Percentiles rank a stretch among this genome's conserved stretches.
Evolutionary conservation across 2,888 invertebrate species (phyloP).

Genomic region (Spodoptera littoralis): DNA sequence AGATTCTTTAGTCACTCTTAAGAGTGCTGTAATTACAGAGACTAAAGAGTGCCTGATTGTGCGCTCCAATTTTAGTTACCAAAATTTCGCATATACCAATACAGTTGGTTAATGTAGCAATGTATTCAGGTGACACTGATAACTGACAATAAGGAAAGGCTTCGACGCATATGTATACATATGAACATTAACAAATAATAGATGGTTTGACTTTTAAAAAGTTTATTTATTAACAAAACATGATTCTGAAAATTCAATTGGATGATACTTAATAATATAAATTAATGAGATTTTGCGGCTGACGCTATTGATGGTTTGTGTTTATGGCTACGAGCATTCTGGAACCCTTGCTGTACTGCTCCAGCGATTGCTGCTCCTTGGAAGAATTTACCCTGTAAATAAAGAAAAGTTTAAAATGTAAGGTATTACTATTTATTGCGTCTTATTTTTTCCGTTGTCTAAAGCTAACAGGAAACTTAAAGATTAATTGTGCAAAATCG

Average conservation of each 20-base stretch:
- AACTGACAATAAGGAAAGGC: no score
- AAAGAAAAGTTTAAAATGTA: not conserved
- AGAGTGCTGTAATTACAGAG: no score
- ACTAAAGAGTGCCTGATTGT: no score
- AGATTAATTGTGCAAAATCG: not conserved
- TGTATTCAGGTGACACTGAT: no score
- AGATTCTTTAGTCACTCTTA: no score
- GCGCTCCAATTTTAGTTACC: no score
- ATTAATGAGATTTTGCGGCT: conserved; percentile 34
- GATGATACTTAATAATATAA: not conserved
- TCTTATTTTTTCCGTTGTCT: not conserved
- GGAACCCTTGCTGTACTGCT: conserved; percentile 64
- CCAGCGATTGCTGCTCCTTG: conserved; percentile 65
- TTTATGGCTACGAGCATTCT: conserved; percentile 57
- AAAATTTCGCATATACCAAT: not conserved
- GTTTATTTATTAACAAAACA: not conserved
- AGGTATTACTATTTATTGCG: no score
- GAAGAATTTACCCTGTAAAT: conserved; percentile 66
- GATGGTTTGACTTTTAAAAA: no score
- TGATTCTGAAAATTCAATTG: no score
- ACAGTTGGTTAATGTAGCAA: no score
- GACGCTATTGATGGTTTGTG: conserved; percentile 44
- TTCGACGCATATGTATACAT: no score
- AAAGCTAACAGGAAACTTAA: conserved; percentile 15
- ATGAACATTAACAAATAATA: no score